A percentile compares a stretch with the other conserved stretches of the same genome.
phyloP scores from a whole-genome alignment of 2,113 vertebrate species.

The Irena cyanogastra region DNA sequence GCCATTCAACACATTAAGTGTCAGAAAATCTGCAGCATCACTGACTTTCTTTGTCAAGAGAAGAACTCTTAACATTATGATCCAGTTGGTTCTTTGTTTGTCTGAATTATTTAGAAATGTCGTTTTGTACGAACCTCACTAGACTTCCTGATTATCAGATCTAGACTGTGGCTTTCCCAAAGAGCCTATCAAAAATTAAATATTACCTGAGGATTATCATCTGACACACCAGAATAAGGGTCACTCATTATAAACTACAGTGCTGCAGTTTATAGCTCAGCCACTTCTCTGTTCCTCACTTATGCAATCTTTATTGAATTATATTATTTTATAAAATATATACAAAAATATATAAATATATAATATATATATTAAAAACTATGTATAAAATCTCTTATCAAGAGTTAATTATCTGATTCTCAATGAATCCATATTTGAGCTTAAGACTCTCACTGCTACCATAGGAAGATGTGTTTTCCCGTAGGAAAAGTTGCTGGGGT shows the following conservation, averaged over 20 bases:
- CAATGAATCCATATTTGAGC: not conserved
- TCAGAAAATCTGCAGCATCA: constrained; percentile 56
- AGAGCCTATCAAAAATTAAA: not conserved
- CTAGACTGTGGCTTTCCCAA: not conserved
- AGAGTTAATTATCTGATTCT: not conserved
- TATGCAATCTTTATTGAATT: not conserved
- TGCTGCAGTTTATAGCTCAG: not conserved
- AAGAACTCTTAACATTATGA: constrained; percentile 56
- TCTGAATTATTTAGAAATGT: constrained; percentile 44
- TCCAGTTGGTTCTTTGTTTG: constrained; percentile 42
- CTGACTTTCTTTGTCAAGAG: constrained; percentile 52
- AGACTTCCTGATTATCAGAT: constrained; percentile 19
- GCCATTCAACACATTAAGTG: constrained; percentile 49
- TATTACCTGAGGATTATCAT: not conserved
- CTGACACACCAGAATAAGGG: not conserved
- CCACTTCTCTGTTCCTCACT: not conserved
- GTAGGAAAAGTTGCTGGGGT: not conserved
- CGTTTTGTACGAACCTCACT: not conserved
- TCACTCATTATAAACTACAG: not conserved
- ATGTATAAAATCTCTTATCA: not conserved
- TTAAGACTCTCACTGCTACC: not conserved
- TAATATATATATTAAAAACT: no score
- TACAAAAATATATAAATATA: no score
- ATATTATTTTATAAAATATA: not conserved
- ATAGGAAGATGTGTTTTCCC: not conserved